Base-by-base conservation (phyloP, 2,113 vertebrate genomes). In the Cephalopholis sonnerati region DNA sequence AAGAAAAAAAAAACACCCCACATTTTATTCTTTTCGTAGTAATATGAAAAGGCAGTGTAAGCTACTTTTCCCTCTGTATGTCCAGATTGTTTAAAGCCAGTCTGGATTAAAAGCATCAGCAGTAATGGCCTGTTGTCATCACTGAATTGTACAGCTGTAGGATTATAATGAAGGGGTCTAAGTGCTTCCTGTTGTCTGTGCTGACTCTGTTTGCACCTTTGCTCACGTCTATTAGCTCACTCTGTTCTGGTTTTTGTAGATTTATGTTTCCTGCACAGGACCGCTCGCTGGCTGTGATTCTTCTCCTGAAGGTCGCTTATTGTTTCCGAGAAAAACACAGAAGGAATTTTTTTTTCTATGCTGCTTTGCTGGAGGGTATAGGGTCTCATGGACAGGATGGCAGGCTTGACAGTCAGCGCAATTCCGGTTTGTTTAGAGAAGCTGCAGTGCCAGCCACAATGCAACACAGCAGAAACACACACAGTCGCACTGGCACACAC, bases 91-190 rank as follows among this genome's bases (percentile, higher is more conserved):
- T 87, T 77, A 83, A 89, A 91, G 72, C 84, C 67, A 50, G 83
- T 67, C 57, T 91, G 93, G 93, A 94, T 93, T 93, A 91, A 82
- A 86, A 77, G 68, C 75, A 81, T 87, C 68, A 74, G 61, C 71
- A 41, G 68, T 90, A 82, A 91, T 91, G 89, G 71, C 54, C 80
- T 74, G 73, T 83, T 91, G 87, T 91, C 84, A 79, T 91, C 58
- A 55, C 79, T 70, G 67, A 74, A 62, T 58, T 74, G 67, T 69
- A 55, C 74, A 83, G 65, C 82, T 89, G 83, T 77, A 48, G 89
- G 91, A 92, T 94, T 93, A 90, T 62, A 77, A 82, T 17, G 36
- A 74, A 79, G 57, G 36, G 83, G 53, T 86, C 15, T 87, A 75
- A 89, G 81, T 87, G 90, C 84, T 87, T 87, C 82, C 85, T 79